Percentiles rank a stretch among this genome's conserved stretches.
Conservation (phyloP, 2,888 invertebrate genomes). For the Drosophila flavopinicola region DNA sequence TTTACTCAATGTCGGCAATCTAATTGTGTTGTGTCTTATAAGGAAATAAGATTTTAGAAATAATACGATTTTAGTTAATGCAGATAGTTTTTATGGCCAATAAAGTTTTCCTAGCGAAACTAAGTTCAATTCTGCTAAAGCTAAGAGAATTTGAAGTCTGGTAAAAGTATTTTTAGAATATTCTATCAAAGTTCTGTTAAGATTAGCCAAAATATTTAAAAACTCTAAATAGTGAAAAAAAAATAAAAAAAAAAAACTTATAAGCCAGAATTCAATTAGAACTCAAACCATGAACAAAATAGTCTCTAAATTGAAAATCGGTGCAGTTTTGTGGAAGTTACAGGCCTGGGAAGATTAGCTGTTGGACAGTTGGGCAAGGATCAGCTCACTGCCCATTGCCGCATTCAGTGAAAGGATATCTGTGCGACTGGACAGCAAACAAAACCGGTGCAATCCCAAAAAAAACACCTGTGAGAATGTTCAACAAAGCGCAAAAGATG, state of each 20-base stretch:
- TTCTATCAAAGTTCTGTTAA: too few species aligned
- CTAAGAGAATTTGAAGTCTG: too few species aligned
- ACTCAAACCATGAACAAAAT: neutral
- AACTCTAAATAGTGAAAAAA: too few species aligned
- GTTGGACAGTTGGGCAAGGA: neutral
- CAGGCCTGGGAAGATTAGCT: conserved; percentile 8
- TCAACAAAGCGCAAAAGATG: conserved; percentile 71
- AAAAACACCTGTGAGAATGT: conserved; percentile 75
- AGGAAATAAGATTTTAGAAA: too few species aligned
- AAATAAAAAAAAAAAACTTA: too few species aligned
- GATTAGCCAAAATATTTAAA: too few species aligned
- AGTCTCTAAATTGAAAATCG: neutral
- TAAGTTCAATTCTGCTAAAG: too few species aligned
- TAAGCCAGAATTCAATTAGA: too few species aligned
- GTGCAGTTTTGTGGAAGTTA: neutral
- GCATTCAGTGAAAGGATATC: conserved; percentile 34
- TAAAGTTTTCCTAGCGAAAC: too few species aligned
- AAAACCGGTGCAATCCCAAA: conserved; percentile 43
- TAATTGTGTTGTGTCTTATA: neutral
- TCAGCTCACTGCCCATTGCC: conserved; percentile 7
- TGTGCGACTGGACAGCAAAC: conserved; percentile 64
- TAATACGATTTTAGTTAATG: too few species aligned
- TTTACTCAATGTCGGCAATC: neutral
- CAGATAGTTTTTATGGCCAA: too few species aligned
- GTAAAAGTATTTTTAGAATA: too few species aligned